These are phyloP conservation scores for Azemiops feae DNA, from an alignment of 2,113 vertebrate genomes.

Conservation along the genomic window DNA sequence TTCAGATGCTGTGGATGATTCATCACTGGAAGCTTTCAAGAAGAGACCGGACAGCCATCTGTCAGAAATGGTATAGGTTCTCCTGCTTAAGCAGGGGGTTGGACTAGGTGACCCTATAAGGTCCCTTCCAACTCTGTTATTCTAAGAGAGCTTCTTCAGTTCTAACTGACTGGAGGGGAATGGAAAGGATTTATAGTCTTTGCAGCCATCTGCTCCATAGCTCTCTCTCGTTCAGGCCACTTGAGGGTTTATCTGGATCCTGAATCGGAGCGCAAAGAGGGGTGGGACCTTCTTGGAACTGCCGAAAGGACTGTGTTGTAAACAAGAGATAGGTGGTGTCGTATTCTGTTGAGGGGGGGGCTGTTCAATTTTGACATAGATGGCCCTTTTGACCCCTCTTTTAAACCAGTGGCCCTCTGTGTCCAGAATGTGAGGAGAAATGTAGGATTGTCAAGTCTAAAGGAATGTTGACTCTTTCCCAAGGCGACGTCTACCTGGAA, in stretches of 20 bases:
- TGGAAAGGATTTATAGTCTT: background rate
- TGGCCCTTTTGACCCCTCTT: background rate
- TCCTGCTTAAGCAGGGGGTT: no score
- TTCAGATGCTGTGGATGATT: no score
- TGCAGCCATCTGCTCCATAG: background rate
- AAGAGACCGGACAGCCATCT: no score
- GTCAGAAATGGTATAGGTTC: no score
- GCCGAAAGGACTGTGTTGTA: background rate
- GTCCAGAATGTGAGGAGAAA: background rate
- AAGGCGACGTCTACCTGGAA: background rate
- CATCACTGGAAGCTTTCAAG: no score
- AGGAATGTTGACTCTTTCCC: rapidly evolving
- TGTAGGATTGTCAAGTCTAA: background rate
- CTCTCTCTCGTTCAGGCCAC: background rate
- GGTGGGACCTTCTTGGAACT: background rate
- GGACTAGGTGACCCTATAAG: no score
- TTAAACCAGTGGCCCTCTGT: background rate
- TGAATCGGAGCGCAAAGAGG: background rate
- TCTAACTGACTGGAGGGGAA: background rate
- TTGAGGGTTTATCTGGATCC: background rate
- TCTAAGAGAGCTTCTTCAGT: background rate
- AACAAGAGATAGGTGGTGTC: background rate
- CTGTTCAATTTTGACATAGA: background rate
- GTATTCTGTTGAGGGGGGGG: background rate
- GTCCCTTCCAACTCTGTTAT: no score